A percentile compares a stretch with the other conserved stretches of the same genome.
Conservation (phyloP, 2,888 invertebrate species). For the Tridacna crocea region DNA sequence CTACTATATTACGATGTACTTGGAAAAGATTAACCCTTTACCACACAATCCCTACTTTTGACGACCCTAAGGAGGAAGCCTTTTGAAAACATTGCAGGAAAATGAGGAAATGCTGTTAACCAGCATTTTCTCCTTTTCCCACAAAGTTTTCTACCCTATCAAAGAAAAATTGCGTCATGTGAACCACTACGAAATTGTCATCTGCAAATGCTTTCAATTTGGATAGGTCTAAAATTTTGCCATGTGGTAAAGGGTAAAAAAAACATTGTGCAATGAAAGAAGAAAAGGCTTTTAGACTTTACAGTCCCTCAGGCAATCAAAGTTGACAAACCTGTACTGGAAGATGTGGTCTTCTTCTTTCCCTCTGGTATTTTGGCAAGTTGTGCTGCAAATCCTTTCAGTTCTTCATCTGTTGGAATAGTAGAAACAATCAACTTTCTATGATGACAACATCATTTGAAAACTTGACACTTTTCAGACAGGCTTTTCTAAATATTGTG, state of each 20-base stretch:
- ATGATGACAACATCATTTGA: not conserved
- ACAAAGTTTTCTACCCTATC: not conserved
- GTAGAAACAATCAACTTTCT: not conserved
- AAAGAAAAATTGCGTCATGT: too few species aligned
- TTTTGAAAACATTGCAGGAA: not conserved
- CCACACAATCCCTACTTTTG: too few species aligned
- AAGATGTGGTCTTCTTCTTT: not conserved
- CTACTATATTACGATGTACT: too few species aligned
- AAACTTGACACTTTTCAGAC: not conserved
- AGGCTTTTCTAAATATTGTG: not conserved
- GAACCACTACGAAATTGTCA: too few species aligned
- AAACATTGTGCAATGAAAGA: too few species aligned
- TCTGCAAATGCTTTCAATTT: too few species aligned
- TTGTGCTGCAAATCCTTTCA: slow-evolving; percentile 11
- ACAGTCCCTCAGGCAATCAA: too few species aligned
- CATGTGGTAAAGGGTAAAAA: not conserved
- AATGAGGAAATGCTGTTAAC: not conserved
- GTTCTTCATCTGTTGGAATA: slow-evolving; percentile 4
- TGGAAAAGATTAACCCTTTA: too few species aligned
- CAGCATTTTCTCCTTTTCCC: not conserved
- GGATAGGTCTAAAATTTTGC: not conserved
- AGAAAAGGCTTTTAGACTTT: too few species aligned
- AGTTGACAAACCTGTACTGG: not conserved
- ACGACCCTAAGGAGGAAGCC: too few species aligned
- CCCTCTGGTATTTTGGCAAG: not conserved